A percentile compares a stretch with the other conserved stretches of the same genome.
phyloP scores from a whole-genome alignment of 2,113 vertebrate species.

The Perccottus glenii region DNA sequence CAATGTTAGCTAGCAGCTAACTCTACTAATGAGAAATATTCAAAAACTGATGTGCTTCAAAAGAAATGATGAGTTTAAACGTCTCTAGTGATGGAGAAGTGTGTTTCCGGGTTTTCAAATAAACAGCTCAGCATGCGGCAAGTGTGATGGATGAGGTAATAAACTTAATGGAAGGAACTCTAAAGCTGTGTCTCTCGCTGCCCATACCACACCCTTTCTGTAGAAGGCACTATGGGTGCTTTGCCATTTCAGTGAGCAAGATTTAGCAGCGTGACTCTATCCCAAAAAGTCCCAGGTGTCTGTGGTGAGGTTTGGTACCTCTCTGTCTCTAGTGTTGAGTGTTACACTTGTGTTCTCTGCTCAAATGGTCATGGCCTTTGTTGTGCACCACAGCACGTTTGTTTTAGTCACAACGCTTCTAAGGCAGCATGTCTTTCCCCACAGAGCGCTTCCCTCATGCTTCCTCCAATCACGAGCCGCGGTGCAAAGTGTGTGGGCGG shows the following conservation, averaged over 20 bases:
- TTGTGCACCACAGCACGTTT: not conserved
- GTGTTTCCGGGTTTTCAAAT: slow-evolving; percentile 34
- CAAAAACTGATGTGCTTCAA: slow-evolving; percentile 57
- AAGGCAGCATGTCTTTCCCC: slow-evolving; percentile 21
- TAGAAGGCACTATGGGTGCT: slow-evolving; percentile 84
- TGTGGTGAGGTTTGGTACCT: slow-evolving; percentile 17
- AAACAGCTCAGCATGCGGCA: slow-evolving; percentile 53
- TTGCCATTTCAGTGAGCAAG: slow-evolving; percentile 54
- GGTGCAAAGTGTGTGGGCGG: slow-evolving; percentile 8
- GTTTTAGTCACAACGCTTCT: slow-evolving; percentile 3
- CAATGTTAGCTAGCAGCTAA: slow-evolving; percentile 20
- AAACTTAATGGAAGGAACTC: slow-evolving; percentile 49
- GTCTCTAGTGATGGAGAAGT: slow-evolving; percentile 41
- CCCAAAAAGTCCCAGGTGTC: slow-evolving; percentile 46
- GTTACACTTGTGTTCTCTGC: slow-evolving; percentile 10
- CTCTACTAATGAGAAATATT: not conserved
- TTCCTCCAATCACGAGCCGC: slow-evolving; percentile 24
- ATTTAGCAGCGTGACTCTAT: slow-evolving; percentile 33
- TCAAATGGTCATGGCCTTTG: slow-evolving; percentile 17
- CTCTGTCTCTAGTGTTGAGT: slow-evolving; percentile 21
- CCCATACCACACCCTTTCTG: slow-evolving; percentile 71
- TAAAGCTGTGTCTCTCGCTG: slow-evolving; percentile 41
- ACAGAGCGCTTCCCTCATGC: slow-evolving; percentile 21
- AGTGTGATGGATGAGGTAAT: slow-evolving; percentile 59
- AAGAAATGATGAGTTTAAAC: slow-evolving; percentile 39